Conservation (phyloP, 2,797 vertebrate genomes). For the Arnoldichthys spilopterus region DNA sequence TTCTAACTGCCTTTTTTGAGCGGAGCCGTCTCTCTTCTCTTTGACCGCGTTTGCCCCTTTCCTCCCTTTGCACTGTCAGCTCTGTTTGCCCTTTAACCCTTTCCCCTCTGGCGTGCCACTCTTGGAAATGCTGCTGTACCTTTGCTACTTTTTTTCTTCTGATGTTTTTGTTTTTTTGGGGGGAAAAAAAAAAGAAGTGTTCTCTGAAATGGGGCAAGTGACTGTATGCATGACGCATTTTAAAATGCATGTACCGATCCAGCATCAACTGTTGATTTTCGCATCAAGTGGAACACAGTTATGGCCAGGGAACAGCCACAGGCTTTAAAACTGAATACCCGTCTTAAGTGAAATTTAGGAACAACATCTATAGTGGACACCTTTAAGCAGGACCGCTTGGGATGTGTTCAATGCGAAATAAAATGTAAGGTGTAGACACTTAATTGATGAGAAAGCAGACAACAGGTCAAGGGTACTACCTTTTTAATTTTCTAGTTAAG, state of each 20-base stretch:
- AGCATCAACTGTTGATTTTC: background rate
- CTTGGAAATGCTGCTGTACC: constrained; percentile 54
- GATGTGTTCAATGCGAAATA: background rate
- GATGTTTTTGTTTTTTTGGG: background rate
- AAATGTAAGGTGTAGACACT: background rate
- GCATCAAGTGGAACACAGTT: background rate
- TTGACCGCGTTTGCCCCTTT: constrained; percentile 60
- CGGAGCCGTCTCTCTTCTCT: constrained; percentile 62
- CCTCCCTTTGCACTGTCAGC: constrained; percentile 65
- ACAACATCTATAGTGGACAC: too few relatives aligned
- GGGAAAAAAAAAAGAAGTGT: background rate
- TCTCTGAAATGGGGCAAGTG: background rate
- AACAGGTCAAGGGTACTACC: constrained; percentile 41
- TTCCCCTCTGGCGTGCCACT: constrained; percentile 69
- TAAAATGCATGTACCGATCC: constrained; percentile 14
- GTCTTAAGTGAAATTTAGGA: too few relatives aligned
- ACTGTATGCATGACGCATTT: background rate
- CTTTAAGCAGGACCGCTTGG: background rate
- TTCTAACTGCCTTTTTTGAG: constrained; percentile 56
- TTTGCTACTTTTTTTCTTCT: constrained; percentile 28
- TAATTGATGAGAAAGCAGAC: background rate
- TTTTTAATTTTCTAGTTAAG: constrained; percentile 57
- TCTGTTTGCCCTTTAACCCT: constrained; percentile 65
- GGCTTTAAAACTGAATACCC: background rate
- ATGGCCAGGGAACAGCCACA: background rate